A percentile compares a stretch with the other conserved stretches of the same genome.
Conservation (phyloP, 2,888 invertebrate species). For the Drosophila parthenogenetica region DNA sequence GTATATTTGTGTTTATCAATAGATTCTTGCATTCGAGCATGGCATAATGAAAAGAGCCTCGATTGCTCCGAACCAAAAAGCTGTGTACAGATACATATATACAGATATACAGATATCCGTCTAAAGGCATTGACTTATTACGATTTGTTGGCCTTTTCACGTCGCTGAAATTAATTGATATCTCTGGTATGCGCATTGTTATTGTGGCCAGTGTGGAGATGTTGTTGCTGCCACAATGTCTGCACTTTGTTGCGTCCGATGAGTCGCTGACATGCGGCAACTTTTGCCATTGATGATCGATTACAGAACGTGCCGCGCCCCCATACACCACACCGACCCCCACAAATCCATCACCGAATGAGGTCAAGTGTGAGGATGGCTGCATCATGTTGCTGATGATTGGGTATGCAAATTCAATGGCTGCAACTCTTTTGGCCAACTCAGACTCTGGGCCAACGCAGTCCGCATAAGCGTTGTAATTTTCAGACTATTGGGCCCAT, state of each 20-base stretch:
- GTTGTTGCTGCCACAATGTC: slow-evolving; percentile 51
- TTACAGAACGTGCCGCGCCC: slow-evolving; percentile 69
- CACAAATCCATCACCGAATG: slow-evolving; percentile 35
- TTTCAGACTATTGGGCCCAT: slow-evolving; percentile 68
- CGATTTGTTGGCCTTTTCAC: slow-evolving; percentile 79
- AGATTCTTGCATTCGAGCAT: slow-evolving; percentile 48
- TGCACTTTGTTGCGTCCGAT: slow-evolving; percentile 58
- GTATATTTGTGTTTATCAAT: slow-evolving; percentile 77
- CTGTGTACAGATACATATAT: not conserved
- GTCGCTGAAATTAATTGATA: slow-evolving; percentile 79
- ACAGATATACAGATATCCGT: not conserved
- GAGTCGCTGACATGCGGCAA: slow-evolving; percentile 66
- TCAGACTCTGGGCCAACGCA: not conserved
- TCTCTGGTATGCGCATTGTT: slow-evolving; percentile 78
- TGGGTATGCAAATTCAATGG: slow-evolving; percentile 72
- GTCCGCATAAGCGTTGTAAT: slow-evolving; percentile 66
- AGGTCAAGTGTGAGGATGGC: slow-evolving; percentile 75
- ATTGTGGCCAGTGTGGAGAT: slow-evolving; percentile 25
- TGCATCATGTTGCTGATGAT: too few species aligned
- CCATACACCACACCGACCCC: slow-evolving; percentile 4
- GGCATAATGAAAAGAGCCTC: slow-evolving; percentile 38
- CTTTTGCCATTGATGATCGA: slow-evolving; percentile 73
- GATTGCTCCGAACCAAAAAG: slow-evolving; percentile 19
- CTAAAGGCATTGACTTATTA: slow-evolving; percentile 76
- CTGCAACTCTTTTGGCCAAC: slow-evolving; percentile 7